These are phyloP conservation scores for Actinostola sp. DNA, from an alignment of 92 coral and sea anemone genomes.

Conservation along the genomic window DNA sequence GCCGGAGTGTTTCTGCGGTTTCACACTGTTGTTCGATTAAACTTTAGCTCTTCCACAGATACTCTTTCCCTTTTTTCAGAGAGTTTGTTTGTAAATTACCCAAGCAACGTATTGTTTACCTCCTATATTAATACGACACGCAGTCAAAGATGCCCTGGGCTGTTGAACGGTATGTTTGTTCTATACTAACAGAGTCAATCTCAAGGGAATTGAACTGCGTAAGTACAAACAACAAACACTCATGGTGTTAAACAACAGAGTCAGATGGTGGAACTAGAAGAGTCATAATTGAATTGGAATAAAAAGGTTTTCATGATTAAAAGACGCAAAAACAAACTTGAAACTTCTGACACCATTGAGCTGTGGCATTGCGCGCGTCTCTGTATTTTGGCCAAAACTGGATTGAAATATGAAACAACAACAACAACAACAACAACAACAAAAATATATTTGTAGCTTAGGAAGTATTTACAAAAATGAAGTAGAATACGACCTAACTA, in stretches of 20 bases:
- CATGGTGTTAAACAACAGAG: background rate
- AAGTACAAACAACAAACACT: background rate
- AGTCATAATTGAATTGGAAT: background rate
- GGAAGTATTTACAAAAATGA: no score
- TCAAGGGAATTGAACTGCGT: constrained; percentile 6
- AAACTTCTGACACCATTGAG: no score
- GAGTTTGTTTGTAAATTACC: constrained; percentile 3
- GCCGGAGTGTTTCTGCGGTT: no score
- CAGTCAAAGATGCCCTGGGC: background rate
- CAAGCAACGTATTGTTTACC: constrained; percentile 22
- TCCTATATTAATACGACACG: constrained; percentile 7
- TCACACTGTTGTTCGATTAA: no score
- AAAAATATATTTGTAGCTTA: no score
- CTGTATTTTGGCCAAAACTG: no score
- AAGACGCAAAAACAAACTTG: no score
- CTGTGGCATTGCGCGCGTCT: background rate
- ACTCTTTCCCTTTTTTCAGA: no score
- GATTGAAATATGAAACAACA: no score
- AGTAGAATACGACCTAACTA: no score
- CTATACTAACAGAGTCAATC: constrained; percentile 3
- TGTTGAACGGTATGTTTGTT: background rate
- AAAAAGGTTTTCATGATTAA: background rate
- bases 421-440: no score
- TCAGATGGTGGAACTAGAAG: constrained; percentile 10
- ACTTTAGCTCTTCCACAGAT: no score